A percentile compares a stretch with the other conserved stretches of the same genome.
Conservation (phyloP, 2,113 vertebrate species). For the Pica pica region DNA sequence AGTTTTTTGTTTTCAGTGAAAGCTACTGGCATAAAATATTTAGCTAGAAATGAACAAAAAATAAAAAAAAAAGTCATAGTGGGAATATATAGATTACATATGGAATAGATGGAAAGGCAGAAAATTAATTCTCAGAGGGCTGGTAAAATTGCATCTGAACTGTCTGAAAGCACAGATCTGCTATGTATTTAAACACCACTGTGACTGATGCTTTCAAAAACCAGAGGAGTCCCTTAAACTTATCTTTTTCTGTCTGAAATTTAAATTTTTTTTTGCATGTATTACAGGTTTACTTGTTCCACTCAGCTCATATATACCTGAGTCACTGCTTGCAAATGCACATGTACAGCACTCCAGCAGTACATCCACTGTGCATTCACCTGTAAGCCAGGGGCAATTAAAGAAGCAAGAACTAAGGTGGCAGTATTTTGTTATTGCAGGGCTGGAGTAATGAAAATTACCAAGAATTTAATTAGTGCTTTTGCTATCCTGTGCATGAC, state of each 20-base stretch:
- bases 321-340: not conserved
- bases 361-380: not conserved
- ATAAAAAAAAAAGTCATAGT: not conserved
- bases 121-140: not conserved
- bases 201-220: not conserved
- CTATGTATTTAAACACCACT: not conserved
- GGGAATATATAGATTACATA: not conserved
- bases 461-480: constrained; percentile 25
- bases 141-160: not conserved
- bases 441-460: not conserved
- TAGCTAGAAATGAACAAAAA: not conserved
- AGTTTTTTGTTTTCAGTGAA: not conserved
- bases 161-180: not conserved
- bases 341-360: not conserved
- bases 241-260: not conserved
- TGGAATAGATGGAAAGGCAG: not conserved
- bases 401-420: not conserved
- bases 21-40: not conserved
- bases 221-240: not conserved
- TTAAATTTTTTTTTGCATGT: accelerated
- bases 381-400: not conserved
- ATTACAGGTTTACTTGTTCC: not conserved
- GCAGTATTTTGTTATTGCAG: not conserved
- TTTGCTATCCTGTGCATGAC: not conserved
- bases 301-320: not conserved